A percentile compares a stretch with the other conserved stretches of the same genome.
Conservation (phyloP, 2,113 vertebrate species). For the Ornithorhynchus anatinus region DNA sequence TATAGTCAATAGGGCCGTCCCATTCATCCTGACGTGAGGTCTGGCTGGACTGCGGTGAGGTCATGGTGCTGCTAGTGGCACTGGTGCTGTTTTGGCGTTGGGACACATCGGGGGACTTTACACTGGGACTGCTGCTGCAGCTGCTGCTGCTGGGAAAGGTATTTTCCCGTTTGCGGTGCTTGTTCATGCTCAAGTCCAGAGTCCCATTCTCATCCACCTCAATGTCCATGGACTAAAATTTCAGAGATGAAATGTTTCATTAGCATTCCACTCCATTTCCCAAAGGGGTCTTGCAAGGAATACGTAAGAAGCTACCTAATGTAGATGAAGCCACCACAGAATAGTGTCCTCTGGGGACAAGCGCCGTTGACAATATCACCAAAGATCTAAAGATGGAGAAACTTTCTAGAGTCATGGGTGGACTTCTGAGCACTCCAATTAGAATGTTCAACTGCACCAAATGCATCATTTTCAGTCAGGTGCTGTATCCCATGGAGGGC, state of each 20-base stretch:
- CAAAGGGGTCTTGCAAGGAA: accelerated
- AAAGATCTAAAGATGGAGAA: neutral
- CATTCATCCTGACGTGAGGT: conserved; percentile 93
- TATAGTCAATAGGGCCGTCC: conserved; percentile 97
- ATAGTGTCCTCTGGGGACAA: neutral
- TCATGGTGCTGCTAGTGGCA: conserved; percentile 86
- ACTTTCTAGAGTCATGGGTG: too few species aligned
- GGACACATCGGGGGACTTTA: conserved; percentile 85
- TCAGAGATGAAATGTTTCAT: neutral
- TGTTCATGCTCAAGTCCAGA: conserved; percentile 97
- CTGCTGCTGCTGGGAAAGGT: conserved; percentile 76
- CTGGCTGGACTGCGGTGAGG: conserved; percentile 86
- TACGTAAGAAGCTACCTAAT: neutral
- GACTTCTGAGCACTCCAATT: too few species aligned
- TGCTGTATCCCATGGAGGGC: too few species aligned
- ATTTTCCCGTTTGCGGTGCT: conserved; percentile 84
- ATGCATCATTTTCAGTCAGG: too few species aligned
- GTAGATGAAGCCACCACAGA: neutral
- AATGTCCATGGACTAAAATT: conserved; percentile 85
- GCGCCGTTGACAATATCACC: neutral
- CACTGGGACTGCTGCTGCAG: conserved; percentile 82
- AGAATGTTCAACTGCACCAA: too few species aligned
- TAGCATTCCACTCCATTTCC: neutral
- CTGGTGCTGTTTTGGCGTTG: conserved; percentile 80
- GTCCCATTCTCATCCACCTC: conserved; percentile 98